Evolutionary conservation across 2,113 vertebrate genomes (phyloP).

Genomic region (Plecturocebus donacophilus): DNA sequence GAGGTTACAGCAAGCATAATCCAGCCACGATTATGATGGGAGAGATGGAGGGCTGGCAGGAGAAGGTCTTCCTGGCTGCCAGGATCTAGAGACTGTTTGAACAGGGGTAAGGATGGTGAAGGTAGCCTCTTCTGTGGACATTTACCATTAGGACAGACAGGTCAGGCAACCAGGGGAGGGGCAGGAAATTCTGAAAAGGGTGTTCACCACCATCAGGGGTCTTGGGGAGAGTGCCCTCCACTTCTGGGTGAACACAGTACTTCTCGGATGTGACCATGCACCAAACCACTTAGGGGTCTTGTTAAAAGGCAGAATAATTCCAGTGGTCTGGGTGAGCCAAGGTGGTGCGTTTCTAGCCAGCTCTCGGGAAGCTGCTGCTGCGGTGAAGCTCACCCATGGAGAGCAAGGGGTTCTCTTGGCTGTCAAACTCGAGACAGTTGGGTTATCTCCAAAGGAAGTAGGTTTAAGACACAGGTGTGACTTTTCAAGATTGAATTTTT

Average conservation of each 20-base stretch:
- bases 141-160: rapidly evolving
- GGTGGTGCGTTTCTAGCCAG: background rate
- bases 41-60: background rate
- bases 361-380: background rate
- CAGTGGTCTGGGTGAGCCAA: too few species aligned
- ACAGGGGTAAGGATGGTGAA: rapidly evolving
- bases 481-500: background rate
- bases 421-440: too few species aligned
- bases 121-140: background rate
- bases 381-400: background rate
- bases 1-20: background rate
- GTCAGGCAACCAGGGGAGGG: background rate
- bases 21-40: rapidly evolving
- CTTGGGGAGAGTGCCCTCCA: rapidly evolving
- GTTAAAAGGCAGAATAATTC: background rate
- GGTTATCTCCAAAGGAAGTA: background rate
- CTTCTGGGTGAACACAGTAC: rapidly evolving
- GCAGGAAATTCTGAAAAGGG: background rate
- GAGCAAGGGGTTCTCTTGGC: background rate
- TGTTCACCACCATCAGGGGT: rapidly evolving
- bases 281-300: background rate
- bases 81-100: background rate
- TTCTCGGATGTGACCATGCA: rapidly evolving
- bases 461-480: background rate
- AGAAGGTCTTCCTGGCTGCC: background rate